Evolutionary conservation across 2,888 invertebrate genomes (phyloP).

Genomic region (Bimastos eiseni): DNA sequence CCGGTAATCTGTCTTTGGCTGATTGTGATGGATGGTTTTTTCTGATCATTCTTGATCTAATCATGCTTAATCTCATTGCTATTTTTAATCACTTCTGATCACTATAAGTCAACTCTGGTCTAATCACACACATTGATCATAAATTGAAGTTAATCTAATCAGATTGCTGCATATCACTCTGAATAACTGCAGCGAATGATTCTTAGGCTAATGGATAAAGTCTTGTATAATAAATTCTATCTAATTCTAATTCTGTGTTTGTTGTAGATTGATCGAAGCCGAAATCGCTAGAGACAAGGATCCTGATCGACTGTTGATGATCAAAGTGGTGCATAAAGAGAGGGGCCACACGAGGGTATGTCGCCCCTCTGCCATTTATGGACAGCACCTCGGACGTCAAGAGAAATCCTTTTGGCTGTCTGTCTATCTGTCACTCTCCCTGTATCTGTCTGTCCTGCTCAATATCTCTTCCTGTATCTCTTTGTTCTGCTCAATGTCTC

Average conservation of each 20-base stretch:
- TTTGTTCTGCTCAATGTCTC: too few relatives aligned
- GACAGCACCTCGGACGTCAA: too few relatives aligned
- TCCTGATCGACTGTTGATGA: neutral
- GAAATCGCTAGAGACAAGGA: neutral
- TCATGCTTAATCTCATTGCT: neutral
- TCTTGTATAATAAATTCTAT: neutral
- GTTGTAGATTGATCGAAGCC: neutral
- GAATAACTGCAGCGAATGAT: too few relatives aligned
- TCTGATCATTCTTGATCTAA: neutral
- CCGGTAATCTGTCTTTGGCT: neutral
- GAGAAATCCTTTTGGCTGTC: too few relatives aligned
- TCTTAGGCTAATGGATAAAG: too few relatives aligned
- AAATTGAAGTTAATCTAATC: neutral
- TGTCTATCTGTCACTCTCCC: too few relatives aligned
- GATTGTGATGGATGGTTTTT: neutral
- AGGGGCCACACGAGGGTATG: constrained; percentile 15
- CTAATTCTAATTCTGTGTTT: neutral
- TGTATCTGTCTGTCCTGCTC: too few relatives aligned
- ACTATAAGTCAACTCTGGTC: too few relatives aligned
- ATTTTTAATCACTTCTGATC: too few relatives aligned
- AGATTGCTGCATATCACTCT: too few relatives aligned
- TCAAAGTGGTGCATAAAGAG: neutral
- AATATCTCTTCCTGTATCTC: too few relatives aligned
- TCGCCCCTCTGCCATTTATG: neutral
- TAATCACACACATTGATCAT: too few relatives aligned